Percentiles rank a stretch among this genome's conserved stretches.
Evolutionary conservation across 2,113 vertebrate genomes (phyloP).

Genomic region (Edolisoma coerulescens): DNA sequence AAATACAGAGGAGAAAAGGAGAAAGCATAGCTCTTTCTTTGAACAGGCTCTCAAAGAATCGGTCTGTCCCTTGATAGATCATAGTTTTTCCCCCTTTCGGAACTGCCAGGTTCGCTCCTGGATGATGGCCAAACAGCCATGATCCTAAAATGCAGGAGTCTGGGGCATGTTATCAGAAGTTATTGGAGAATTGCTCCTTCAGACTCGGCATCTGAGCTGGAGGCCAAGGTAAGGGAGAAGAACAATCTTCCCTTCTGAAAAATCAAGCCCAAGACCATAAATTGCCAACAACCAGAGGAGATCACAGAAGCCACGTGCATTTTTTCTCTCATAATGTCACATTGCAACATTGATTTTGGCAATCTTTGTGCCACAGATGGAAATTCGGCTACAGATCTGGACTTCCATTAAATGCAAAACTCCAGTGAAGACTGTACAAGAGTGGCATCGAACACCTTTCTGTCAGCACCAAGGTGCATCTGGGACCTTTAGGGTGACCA

Average conservation of each 20-base stretch:
- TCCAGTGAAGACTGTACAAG: accelerated
- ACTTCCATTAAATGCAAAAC: neutral
- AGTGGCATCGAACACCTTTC: neutral
- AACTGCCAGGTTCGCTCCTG: neutral
- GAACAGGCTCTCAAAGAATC: neutral
- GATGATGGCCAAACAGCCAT: neutral
- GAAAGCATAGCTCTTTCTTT: neutral
- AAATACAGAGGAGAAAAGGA: neutral
- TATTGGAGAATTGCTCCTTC: neutral
- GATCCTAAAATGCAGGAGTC: neutral
- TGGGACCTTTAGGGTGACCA: neutral
- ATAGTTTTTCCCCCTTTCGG: neutral
- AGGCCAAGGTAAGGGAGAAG: neutral
- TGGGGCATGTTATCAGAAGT: neutral
- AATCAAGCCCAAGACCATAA: neutral
- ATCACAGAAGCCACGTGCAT: neutral
- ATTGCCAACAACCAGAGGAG: neutral
- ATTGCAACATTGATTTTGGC: neutral
- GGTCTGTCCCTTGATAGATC: neutral
- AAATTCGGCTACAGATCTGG: neutral
- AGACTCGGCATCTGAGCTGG: neutral
- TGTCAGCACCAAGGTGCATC: neutral
- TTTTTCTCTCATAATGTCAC: neutral
- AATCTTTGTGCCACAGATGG: neutral
- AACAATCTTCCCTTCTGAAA: neutral